These are phyloP conservation scores for Naja naja DNA, from an alignment of 2,113 vertebrate genomes.

Conservation along the genomic window DNA sequence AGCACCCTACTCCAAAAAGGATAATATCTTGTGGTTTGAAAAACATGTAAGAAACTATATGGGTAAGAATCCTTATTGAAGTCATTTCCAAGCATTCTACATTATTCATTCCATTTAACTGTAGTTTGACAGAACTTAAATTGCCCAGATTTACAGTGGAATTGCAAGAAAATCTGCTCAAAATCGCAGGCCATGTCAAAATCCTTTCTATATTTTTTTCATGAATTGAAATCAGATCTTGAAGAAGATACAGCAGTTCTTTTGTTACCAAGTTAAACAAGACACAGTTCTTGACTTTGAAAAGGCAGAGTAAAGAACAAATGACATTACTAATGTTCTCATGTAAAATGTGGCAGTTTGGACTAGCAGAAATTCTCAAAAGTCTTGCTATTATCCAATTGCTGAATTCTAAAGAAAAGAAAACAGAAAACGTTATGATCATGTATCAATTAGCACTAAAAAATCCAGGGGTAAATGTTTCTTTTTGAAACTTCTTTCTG, in stretches of 20 bases:
- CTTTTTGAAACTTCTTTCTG: background rate
- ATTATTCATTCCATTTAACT: conserved; percentile 73
- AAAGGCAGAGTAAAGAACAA: conserved; percentile 86
- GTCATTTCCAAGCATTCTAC: conserved; percentile 79
- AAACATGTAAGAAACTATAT: conserved; percentile 76
- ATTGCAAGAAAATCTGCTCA: conserved; percentile 73
- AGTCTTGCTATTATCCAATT: conserved; percentile 91
- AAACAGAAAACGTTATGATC: background rate
- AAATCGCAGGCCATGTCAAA: conserved; percentile 76
- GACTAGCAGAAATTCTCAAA: conserved; percentile 85
- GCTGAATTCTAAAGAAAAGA: conserved; percentile 82
- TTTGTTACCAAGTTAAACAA: conserved; percentile 80
- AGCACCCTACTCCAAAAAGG: conserved; percentile 84
- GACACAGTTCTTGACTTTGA: conserved; percentile 79
- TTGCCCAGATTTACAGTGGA: conserved; percentile 60
- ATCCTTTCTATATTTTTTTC: conserved; percentile 47
- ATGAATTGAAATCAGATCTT: conserved; percentile 78
- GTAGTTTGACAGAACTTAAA: conserved; percentile 79
- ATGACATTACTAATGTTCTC: conserved; percentile 80
- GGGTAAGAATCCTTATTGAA: conserved; percentile 74
- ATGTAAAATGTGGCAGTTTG: conserved; percentile 82
- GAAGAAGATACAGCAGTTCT: conserved; percentile 80
- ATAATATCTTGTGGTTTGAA: conserved; percentile 75
- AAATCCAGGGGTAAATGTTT: background rate
- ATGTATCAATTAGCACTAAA: background rate